Conservation (phyloP, 92 coral and sea anemone genomes). For the Epizoanthus stellaris region DNA sequence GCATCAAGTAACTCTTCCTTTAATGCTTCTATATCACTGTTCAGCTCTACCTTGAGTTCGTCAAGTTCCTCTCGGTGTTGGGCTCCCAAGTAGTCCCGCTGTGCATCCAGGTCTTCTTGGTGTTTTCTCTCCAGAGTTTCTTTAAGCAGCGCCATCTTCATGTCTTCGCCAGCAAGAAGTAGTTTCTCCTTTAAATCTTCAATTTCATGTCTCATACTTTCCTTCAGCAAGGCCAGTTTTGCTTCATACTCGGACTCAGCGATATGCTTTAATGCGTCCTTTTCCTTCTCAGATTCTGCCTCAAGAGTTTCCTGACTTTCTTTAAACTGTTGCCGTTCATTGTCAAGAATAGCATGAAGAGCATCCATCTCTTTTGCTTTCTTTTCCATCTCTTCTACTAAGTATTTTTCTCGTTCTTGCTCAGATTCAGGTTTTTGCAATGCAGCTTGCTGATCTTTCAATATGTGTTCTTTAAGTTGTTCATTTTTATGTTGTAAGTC, state of each 20-base stretch:
- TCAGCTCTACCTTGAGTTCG: constrained; percentile 71
- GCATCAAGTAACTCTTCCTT: constrained; percentile 69
- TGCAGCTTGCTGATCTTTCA: background rate
- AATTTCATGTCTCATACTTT: constrained; percentile 65
- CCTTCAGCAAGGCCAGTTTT: constrained; percentile 54
- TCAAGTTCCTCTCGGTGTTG: constrained; percentile 79
- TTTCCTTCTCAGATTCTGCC: constrained; percentile 34
- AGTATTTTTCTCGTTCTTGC: constrained; percentile 66
- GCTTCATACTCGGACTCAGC: constrained; percentile 43
- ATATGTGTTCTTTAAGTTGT: constrained; percentile 11
- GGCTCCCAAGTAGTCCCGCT: constrained; percentile 63
- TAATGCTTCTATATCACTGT: constrained; percentile 58
- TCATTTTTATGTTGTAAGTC: constrained; percentile 38
- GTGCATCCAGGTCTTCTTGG: constrained; percentile 67
- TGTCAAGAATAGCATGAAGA: constrained; percentile 62
- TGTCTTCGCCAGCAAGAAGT: constrained; percentile 70
- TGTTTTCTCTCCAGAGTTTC: constrained; percentile 81
- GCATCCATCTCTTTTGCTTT: constrained; percentile 67
- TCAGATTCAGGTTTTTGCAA: constrained; percentile 35
- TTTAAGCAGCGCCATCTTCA: constrained; percentile 58
- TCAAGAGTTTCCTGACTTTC: constrained; percentile 51
- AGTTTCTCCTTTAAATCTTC: constrained; percentile 78
- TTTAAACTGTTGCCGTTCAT: constrained; percentile 64
- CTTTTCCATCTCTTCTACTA: constrained; percentile 80
- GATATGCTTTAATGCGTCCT: constrained; percentile 14